phyloP scores from a whole-genome alignment of 2,113 vertebrate genomes.

The Phrynosoma platyrhinos region DNA sequence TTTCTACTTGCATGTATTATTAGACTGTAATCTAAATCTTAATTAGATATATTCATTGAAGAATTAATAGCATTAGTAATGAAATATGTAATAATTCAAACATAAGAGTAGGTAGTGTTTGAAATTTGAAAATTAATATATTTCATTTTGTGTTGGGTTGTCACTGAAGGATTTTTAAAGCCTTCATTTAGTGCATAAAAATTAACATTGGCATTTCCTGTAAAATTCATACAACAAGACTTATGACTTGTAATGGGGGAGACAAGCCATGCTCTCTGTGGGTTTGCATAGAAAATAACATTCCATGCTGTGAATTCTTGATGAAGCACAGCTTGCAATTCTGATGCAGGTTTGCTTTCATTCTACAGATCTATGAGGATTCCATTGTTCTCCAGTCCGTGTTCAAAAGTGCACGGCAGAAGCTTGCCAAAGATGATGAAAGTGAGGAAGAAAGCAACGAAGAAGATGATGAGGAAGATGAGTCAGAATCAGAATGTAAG shows the following conservation, averaged over 20 bases:
- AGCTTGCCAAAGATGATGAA: slow-evolving; percentile 96
- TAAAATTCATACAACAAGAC: slow-evolving; percentile 15
- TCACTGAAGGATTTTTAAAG: slow-evolving; percentile 14
- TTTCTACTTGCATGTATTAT: slow-evolving; percentile 33
- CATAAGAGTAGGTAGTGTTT: not conserved
- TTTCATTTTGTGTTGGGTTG: not conserved
- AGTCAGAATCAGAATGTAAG: slow-evolving; percentile 91
- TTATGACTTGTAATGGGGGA: slow-evolving; percentile 25
- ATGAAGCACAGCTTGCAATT: slow-evolving; percentile 15
- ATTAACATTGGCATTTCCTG: slow-evolving; percentile 31
- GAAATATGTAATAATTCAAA: slow-evolving; percentile 32
- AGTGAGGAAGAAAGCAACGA: slow-evolving; percentile 92
- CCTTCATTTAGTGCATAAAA: slow-evolving; percentile 42
- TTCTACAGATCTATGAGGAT: slow-evolving; percentile 93
- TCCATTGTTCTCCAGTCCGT: slow-evolving; percentile 98
- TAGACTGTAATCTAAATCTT: slow-evolving; percentile 28
- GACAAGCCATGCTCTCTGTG: slow-evolving; percentile 26
- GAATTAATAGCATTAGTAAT: slow-evolving; percentile 17
- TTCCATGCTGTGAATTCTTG: slow-evolving; percentile 36
- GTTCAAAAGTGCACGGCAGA: slow-evolving; percentile 96
- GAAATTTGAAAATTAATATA: slow-evolving; percentile 21
- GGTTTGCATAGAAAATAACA: slow-evolving; percentile 34
- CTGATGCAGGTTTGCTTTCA: slow-evolving; percentile 45
- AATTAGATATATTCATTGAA: slow-evolving; percentile 43
- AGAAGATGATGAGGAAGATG: slow-evolving; percentile 88